Evolutionary conservation across 2,888 invertebrate species (phyloP).

Genomic region (Drosophila multiciliata): DNA sequence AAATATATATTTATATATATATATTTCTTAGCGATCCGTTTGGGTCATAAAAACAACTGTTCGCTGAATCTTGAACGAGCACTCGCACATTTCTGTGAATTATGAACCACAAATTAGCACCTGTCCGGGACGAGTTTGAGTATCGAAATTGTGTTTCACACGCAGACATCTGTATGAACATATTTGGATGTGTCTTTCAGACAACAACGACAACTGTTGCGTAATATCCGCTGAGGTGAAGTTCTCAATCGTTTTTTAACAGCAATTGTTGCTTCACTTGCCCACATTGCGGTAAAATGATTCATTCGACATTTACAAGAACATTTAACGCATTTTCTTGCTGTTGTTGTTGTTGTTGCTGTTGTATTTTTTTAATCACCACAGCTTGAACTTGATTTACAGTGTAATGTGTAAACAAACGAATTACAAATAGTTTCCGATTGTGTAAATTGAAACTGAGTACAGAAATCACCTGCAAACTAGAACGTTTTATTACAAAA

Average conservation of each 20-base stretch:
- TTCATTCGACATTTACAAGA: constrained; percentile 6
- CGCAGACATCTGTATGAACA: constrained; percentile 1
- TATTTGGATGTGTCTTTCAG: constrained; percentile 20
- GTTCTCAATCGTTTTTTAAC: constrained; percentile 36
- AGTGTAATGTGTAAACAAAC: constrained; percentile 40
- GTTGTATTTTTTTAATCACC: background rate
- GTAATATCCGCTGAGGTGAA: constrained; percentile 30
- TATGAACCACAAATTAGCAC: constrained; percentile 79
- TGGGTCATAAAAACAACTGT: constrained; percentile 62
- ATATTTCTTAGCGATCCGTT: constrained; percentile 20
- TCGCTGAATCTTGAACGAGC: constrained; percentile 53
- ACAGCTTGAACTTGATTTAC: constrained; percentile 39
- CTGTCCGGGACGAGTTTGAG: constrained; percentile 39
- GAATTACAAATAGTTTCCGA: constrained; percentile 29
- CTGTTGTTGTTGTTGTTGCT: background rate
- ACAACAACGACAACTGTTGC: constrained; percentile 42
- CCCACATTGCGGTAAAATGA: constrained; percentile 7
- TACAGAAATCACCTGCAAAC: background rate
- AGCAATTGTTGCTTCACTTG: constrained; percentile 8
- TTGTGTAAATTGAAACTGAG: constrained; percentile 13
- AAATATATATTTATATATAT: background rate
- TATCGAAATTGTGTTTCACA: constrained; percentile 37
- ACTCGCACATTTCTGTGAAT: constrained; percentile 76
- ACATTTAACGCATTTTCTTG: background rate
- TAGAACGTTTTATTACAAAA: background rate